Evolutionary conservation across 2,888 invertebrate genomes (phyloP).

Genomic region (Meliscaeva auricollis): DNA sequence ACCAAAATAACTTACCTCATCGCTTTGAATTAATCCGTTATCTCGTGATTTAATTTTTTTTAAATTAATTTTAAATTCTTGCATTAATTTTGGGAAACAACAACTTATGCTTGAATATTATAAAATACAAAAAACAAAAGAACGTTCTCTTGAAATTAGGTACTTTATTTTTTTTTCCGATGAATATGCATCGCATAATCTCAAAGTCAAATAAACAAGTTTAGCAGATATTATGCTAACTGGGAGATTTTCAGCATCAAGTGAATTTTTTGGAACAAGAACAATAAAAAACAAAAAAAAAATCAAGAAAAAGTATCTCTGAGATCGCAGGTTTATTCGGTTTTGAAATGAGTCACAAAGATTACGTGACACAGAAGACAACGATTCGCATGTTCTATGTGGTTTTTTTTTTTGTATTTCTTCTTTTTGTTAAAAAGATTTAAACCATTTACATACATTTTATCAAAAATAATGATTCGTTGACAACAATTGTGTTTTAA

Average conservation of each 20-base stretch:
- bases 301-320: slow-evolving; percentile 11
- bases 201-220: background rate
- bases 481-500: slow-evolving; percentile 43
- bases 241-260: background rate
- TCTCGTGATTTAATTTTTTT: background rate
- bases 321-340: slow-evolving; percentile 30
- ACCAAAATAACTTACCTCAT: slow-evolving; percentile 42
- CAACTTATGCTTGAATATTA: too few species aligned
- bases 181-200: slow-evolving; percentile 19
- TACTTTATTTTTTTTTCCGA: background rate
- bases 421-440: too few species aligned
- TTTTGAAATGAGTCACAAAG: slow-evolving; percentile 51
- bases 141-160: background rate
- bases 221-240: background rate
- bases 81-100: background rate
- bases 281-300: background rate
- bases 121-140: background rate
- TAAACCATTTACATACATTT: slow-evolving; percentile 43
- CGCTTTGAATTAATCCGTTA: slow-evolving; percentile 42
- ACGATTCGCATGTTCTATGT: slow-evolving; percentile 2
- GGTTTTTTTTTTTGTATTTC: too few species aligned
- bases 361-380: slow-evolving; percentile 49
- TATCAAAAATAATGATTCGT: slow-evolving; percentile 54
- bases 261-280: background rate
- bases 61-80: slow-evolving; percentile 34